Conservation (phyloP, 2,113 vertebrate species). For the Ochotona princeps region DNA sequence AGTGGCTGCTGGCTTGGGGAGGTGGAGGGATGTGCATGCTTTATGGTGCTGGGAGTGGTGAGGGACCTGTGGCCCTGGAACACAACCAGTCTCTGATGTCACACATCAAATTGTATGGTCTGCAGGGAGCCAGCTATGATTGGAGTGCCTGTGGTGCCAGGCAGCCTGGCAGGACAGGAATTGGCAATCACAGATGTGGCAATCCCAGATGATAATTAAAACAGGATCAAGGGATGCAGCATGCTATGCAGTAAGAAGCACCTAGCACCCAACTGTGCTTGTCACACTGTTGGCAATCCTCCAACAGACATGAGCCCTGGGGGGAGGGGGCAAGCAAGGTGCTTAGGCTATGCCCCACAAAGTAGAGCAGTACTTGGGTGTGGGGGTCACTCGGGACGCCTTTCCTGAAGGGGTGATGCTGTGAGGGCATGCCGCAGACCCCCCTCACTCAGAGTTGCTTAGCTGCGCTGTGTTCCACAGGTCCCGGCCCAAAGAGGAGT, state of each 20-base stretch:
- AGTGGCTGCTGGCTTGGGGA: fast-evolving
- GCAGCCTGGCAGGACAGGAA: not conserved
- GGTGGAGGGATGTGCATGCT: not conserved
- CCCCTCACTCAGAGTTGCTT: no score
- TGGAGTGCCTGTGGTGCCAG: not conserved
- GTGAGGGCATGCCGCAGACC: not conserved
- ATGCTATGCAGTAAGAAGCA: not conserved
- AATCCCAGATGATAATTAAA: not conserved
- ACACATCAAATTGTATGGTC: not conserved
- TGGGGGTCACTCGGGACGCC: fast-evolving
- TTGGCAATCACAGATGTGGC: not conserved
- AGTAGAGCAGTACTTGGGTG: not conserved
- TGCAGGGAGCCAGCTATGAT: not conserved
- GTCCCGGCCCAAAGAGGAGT: no score
- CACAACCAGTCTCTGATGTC: not conserved
- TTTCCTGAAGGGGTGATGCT: not conserved
- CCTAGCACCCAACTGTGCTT: not conserved
- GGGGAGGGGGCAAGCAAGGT: not conserved
- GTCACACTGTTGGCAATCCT: not conserved
- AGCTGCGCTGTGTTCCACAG: no score
- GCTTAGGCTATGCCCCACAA: not conserved
- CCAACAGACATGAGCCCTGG: not conserved
- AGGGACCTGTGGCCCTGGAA: not conserved
- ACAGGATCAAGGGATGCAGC: not conserved
- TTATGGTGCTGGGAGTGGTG: not conserved